Base-by-base conservation (phyloP, 2,797 vertebrate genomes). In the Psittacula derbiana region DNA sequence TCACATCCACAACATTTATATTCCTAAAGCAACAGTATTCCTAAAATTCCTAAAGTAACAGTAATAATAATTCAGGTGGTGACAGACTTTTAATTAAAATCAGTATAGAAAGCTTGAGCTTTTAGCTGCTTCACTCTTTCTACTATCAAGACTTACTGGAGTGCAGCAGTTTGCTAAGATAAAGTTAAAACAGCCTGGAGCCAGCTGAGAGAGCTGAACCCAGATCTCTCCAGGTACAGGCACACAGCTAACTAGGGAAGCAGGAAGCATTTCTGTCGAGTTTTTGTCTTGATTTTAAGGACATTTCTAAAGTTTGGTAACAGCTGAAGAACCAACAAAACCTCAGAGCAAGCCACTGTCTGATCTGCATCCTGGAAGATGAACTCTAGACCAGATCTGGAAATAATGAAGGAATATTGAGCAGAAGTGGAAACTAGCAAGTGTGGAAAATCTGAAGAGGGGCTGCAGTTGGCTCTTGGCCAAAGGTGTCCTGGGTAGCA, bases 51-150 rank as follows among this genome's bases (percentile, higher is more conserved):
- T 90, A 69, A 96, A 95, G 69, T 95, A 91, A 72, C 31, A 16
- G 36, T 62, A 84, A 89, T 67, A 95, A 89, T 95, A 95, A 93
- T 74, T 96, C 72, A 95, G 30, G 74, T 38, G 49, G 57, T 91
- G 95, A 76, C 90, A 94, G 80, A 69, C 65, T 81, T 50, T 82
- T 92, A 95, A 94, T 95, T 91, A 91, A 91, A 92, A 82, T 78
- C 36, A 10, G 44, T 70, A 0, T 12, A 40, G 57, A 80, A 66
- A 57, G 38, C 13, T 81, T 73, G 24, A 75, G 71, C 60, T 72
- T 85, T 57, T 23, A 91, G 60, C 38, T 6, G 11, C 60, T 82
- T 83, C 30, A 7, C 24, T 67, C 20, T 76, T 80, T 12, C 60
- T 66, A 4, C 30, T 95, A 28, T 69, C 75, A 53, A 6, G 31